These are phyloP conservation scores for Pandemis heparana DNA, from an alignment of 2,888 invertebrate genomes.

Conservation along the genomic window DNA sequence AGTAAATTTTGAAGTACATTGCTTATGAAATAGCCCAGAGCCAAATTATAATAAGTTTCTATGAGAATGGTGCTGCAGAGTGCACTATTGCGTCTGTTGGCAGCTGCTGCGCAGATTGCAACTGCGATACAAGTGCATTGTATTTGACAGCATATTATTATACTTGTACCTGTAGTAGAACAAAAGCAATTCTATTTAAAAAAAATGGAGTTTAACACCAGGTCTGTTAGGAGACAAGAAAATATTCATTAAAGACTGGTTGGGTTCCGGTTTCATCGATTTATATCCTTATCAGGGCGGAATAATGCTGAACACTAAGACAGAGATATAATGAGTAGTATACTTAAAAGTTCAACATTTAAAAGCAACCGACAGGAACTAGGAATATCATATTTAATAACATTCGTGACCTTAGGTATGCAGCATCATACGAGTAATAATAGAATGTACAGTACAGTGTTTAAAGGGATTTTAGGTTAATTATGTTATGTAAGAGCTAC, in stretches of 20 bases:
- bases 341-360: neutral
- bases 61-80: neutral
- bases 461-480: conserved; percentile 66
- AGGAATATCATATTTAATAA: conserved; percentile 16
- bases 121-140: neutral
- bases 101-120: neutral
- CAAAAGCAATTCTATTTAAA: neutral
- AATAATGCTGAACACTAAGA: neutral
- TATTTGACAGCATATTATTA: neutral
- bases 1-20: no score
- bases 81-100: neutral
- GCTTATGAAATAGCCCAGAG: no score
- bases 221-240: neutral
- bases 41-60: no score
- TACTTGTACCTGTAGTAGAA: neutral
- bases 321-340: neutral
- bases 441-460: conserved; percentile 35
- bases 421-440: conserved; percentile 32
- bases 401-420: conserved; percentile 31
- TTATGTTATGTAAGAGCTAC: conserved; percentile 81
- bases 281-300: conserved; percentile 3
- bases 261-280: neutral
- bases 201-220: neutral
- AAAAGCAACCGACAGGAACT: neutral
- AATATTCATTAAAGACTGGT: neutral